A percentile compares a stretch with the other conserved stretches of the same genome.
Conservation (phyloP, 2,113 vertebrate species). For the Scopus umbretta region DNA sequence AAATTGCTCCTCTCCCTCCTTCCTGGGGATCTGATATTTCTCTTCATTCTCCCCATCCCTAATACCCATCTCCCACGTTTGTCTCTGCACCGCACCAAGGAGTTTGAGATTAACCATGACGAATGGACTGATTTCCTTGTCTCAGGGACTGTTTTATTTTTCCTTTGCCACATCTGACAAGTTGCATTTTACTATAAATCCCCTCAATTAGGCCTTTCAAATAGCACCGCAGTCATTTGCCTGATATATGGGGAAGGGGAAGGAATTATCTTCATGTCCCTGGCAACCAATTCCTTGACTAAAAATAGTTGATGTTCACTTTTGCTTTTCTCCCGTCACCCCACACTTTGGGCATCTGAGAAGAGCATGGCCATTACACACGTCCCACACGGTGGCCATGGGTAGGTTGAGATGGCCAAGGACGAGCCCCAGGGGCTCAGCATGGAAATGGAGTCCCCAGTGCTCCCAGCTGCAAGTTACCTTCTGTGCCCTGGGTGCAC, state of each 20-base stretch:
- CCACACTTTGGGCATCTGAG: not conserved
- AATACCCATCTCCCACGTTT: not conserved
- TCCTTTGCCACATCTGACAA: constrained; percentile 37
- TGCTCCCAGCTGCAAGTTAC: not conserved
- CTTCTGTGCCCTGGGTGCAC: not conserved
- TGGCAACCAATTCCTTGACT: constrained; percentile 53
- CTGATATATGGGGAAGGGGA: constrained; percentile 32
- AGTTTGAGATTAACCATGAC: constrained; percentile 34
- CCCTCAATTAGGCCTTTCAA: constrained; percentile 62
- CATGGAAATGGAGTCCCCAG: not conserved
- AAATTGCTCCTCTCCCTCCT: not conserved
- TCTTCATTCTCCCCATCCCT: not conserved
- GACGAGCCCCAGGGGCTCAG: not conserved
- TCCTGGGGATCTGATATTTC: not conserved
- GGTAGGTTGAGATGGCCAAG: not conserved
- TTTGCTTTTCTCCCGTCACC: not conserved
- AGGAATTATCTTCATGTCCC: constrained; percentile 55
- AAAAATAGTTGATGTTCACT: constrained; percentile 50
- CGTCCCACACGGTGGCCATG: not conserved
- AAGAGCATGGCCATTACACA: not conserved
- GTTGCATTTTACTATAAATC: constrained; percentile 67
- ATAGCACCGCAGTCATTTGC: not conserved
- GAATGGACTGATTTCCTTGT: constrained; percentile 34
- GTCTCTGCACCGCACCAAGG: fast-evolving
- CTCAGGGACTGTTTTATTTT: constrained; percentile 38